Evolutionary conservation across 2,888 invertebrate genomes (phyloP).

Genomic region (Marasmarcha lunaedactyla): DNA sequence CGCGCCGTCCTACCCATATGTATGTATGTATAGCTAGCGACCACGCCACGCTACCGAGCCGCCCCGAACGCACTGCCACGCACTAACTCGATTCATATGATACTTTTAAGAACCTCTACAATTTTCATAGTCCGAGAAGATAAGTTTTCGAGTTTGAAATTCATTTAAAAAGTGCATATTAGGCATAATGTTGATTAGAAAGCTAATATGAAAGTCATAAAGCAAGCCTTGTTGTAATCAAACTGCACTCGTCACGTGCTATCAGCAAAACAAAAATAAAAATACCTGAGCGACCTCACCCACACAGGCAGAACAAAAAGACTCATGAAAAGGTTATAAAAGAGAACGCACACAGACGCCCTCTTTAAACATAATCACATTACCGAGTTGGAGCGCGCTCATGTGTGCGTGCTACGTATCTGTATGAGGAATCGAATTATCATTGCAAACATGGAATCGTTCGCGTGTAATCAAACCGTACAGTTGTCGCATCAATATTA

Average conservation of each 20-base stretch:
- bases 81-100: conserved; percentile 37
- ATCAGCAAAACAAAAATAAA: conserved; percentile 1
- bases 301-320: background rate
- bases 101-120: too few species aligned
- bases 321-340: conserved; percentile 1
- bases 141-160: background rate
- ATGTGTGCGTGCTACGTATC: conserved; percentile 1
- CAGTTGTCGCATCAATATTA: conserved; percentile 1
- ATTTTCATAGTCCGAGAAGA: too few species aligned
- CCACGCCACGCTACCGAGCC: conserved; percentile 38
- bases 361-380: conserved; percentile 2
- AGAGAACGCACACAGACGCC: background rate
- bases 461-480: conserved; percentile 1
- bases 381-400: background rate
- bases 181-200: background rate
- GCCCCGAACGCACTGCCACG: conserved; percentile 32
- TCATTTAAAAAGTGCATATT: background rate
- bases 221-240: too few species aligned
- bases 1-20: conserved; percentile 55
- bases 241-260: background rate
- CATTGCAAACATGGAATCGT: conserved; percentile 7
- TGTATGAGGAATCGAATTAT: conserved; percentile 4
- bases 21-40: conserved; percentile 59
- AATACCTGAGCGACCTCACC: conserved; percentile 1
- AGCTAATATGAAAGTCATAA: background rate